phyloP scores from a whole-genome alignment of 2,888 invertebrate genomes.

The Erebia palarica region DNA sequence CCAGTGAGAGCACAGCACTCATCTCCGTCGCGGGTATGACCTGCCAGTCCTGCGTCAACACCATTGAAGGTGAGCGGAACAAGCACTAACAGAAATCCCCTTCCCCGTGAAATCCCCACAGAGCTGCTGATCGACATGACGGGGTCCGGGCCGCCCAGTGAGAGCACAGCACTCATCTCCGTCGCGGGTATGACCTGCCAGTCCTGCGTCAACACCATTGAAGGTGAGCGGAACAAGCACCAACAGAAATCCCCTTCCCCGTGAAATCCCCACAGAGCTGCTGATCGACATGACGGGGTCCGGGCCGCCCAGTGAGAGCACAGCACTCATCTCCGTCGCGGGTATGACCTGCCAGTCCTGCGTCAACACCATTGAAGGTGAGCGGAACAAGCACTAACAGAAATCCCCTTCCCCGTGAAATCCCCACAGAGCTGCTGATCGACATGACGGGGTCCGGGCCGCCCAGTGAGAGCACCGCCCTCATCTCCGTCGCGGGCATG shows the following conservation, averaged over 20 bases:
- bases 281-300: conserved; percentile 68
- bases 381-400: conserved; percentile 45
- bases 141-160: conserved; percentile 43
- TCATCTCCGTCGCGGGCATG: conserved; percentile 89
- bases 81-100: conserved; percentile 57
- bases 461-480: conserved; percentile 50
- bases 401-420: conserved; percentile 67
- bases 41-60: conserved; percentile 94
- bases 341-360: too few relatives aligned
- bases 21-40: conserved; percentile 92
- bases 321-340: too few relatives aligned
- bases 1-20: conserved; percentile 51
- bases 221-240: conserved; percentile 70
- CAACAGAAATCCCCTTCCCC: conserved; percentile 65
- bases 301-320: too few relatives aligned
- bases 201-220: conserved; percentile 91
- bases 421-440: conserved; percentile 70
- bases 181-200: conserved; percentile 51
- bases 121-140: conserved; percentile 73
- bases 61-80: conserved; percentile 85
- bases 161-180: conserved; percentile 67
- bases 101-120: conserved; percentile 70
- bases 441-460: conserved; percentile 61
- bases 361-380: too few relatives aligned
- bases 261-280: conserved; percentile 70